Evolutionary conservation across 2,113 vertebrate genomes (phyloP), one percentile per base, ranked within the genome.

Genomic region (Dasypus novemcinctus): DNA sequence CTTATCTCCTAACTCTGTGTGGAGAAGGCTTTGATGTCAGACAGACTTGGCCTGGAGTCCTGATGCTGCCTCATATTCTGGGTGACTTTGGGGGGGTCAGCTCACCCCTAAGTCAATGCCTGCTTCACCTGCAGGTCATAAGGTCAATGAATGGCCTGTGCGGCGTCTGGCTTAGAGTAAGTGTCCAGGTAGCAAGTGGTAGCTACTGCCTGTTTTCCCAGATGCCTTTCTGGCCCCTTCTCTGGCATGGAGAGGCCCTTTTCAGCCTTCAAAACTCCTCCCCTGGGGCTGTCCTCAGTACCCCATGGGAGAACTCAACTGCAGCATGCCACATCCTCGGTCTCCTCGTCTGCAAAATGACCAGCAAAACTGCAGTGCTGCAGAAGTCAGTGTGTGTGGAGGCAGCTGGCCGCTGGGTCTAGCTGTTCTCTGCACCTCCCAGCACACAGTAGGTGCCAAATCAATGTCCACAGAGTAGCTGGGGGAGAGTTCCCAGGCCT

Each of bases 171-270:
- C 38, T 52, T 23, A 11, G 43, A 7, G 38, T 4, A 23, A 5
- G 7, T 0, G 36, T 78, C 41, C n/a, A 25, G 33, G 9, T 7
- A 20, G 23, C 0, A 33, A 46, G 18, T 10, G 91, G 8, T 7
- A 36, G n/a, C 46, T 38, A 25, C 63, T 5, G 21, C 23, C 82
- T 85, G 33, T 12, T 17, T 14, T 36, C 46, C 25, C 71, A 43
- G 23, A 31, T 13, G 18, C 41, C 21, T 9, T 46, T 33, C 61
- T 82, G 2, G 59, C 3, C 31, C 54, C 69, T 43, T 27, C 1
- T 2, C 38, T 27, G 71, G 71, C 31, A 68, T 68, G 64, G 33
- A n/a, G 33, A 68, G 64, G 4, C 64, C 64, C 64, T 68, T 7
- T 15, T 33, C 64, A 68, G 31, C 33, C 64, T 68, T 75, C 29